Evolutionary conservation across 2,797 vertebrate genomes (phyloP), one percentile per base, ranked within the genome.

Genomic region (Pangasius sanitwongsei): DNA sequence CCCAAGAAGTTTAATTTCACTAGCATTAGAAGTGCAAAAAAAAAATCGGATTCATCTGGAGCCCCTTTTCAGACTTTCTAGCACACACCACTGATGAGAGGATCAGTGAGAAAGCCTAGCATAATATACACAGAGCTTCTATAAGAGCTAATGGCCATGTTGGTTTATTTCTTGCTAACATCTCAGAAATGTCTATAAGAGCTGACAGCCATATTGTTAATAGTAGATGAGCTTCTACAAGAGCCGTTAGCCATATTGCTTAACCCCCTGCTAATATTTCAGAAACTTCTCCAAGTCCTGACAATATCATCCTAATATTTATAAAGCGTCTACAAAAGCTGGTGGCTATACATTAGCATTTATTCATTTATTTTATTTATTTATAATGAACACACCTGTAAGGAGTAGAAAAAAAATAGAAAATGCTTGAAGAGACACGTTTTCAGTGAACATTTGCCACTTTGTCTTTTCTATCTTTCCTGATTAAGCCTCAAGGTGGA

Each of bases 1-100:
- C 59, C 25, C 6, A 0, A 44, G 12, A 83, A 63, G 20, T 83
- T 65, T n/a, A 83, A 63, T 83, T 83, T 83, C 9, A n/a, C 57
- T 63, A 63, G 57, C 25, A 83, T 63, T 63, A 83, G 37, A 83
- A 41, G 34, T n/a, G 25, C 59, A 15, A 15, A 63, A 65, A 63
- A 44, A n/a, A 59, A 18, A 6, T 48, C 50, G 0, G 25, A 53
- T 78, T 78, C 28, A 55, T 78, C 50, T 81, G 78, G 37, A 83
- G 6, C 81, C 65, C 81, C 57, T 83, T 83, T 63, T 61, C 57
- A 61, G 55, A 41, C 57, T 61, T 25, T 86, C 34, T 86, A 74
- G 34, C 34, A 59, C 23, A 44, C 59, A 18, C 37, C 20, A 3
- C 31, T 61, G 53, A 86, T 86, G 34, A 75, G 13, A 61, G 70